A percentile compares a stretch with the other conserved stretches of the same genome.
Evolutionary conservation across 2,113 vertebrate genomes (phyloP).

Genomic region (Tylochromis polylepis): DNA sequence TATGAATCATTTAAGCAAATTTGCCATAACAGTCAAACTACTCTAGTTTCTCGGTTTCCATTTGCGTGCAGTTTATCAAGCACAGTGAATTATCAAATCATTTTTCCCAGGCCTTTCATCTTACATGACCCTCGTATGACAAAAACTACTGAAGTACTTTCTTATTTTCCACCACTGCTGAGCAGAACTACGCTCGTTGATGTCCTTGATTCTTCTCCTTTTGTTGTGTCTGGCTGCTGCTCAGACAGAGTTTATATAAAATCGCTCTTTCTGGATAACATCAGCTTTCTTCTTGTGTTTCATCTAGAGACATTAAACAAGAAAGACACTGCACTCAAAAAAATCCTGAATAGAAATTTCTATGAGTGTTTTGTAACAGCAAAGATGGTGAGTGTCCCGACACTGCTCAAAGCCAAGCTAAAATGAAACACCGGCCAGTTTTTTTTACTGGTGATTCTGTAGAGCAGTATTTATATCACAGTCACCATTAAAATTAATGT

Average conservation of each 20-base stretch:
- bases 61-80: neutral
- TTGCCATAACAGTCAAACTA: neutral
- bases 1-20: neutral
- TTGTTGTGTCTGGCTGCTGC: neutral
- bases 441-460: neutral
- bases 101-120: neutral
- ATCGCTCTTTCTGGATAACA: neutral
- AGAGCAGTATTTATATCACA: neutral
- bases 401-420: neutral
- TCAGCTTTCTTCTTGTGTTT: neutral
- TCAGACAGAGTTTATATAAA: neutral
- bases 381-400: neutral
- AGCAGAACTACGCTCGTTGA: neutral
- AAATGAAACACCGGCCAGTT: neutral
- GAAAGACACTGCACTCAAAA: rapidly evolving
- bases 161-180: neutral
- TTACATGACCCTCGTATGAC: neutral
- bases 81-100: neutral
- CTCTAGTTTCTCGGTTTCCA: neutral
- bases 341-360: neutral
- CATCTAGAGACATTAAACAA: neutral
- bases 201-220: neutral
- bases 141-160: neutral
- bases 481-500: neutral
- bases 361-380: neutral